These are phyloP conservation scores for Perodicticus potto DNA, from an alignment of 2,797 vertebrate species.

Conservation along the genomic window DNA sequence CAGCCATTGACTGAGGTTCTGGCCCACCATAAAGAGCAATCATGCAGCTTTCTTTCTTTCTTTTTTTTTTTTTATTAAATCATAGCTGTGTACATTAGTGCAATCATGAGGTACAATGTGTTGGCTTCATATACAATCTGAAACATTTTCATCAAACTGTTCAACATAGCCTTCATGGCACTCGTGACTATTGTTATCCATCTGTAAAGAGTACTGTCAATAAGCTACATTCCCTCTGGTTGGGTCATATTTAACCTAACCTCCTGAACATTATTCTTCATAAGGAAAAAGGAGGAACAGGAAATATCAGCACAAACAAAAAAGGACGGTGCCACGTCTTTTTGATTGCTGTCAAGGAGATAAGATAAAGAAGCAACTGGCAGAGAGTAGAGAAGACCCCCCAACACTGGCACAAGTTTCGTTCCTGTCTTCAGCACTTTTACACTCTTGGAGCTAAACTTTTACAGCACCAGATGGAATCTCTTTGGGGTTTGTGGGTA, in stretches of 20 bases:
- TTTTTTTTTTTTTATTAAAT: no score
- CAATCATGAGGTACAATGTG: no score
- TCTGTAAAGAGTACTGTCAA: conserved; percentile 52
- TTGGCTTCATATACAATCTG: no score
- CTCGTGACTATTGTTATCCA: background rate
- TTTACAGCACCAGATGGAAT: background rate
- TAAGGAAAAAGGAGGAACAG: background rate
- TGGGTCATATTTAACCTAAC: conserved; percentile 1
- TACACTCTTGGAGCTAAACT: background rate
- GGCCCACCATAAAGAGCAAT: conserved; percentile 35
- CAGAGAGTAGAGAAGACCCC: background rate
- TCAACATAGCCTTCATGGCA: no score
- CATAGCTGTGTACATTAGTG: no score
- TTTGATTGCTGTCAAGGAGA: no score
- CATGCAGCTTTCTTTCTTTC: background rate
- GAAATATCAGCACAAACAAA: background rate
- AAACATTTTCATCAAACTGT: no score
- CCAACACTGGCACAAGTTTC: background rate
- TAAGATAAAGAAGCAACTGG: background rate
- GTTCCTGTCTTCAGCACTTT: background rate
- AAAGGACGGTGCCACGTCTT: background rate
- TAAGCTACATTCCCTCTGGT: background rate
- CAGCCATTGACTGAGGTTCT: conserved; percentile 57
- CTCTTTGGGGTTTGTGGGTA: background rate
- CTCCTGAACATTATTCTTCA: background rate